Base-by-base conservation (phyloP, 2,888 invertebrate species). In the Heliconius erato region DNA sequence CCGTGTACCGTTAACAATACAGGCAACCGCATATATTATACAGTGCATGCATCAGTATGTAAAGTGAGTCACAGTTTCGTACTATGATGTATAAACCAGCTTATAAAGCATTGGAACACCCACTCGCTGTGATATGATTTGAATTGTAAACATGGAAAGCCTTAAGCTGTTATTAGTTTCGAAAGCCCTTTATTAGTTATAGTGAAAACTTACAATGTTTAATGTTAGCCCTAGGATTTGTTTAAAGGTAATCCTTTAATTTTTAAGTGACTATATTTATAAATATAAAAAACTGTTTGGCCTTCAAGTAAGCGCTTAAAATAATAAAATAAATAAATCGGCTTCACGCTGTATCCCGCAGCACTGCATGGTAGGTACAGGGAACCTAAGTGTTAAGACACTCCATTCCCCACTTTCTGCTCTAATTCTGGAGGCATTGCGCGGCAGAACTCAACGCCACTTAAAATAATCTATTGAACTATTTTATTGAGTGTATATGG, bases 11-110 rank as follows among this genome's bases (percentile, higher is more conserved):
- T 79, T 80, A 71, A 82, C 74, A 82, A 79, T 79, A 74, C 63
- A 82, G 69, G 80, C 79, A 80, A 63, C 67, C 40, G 40, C 40
- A 40, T 40, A 40, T 80, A 40, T 54, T 54, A 82, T 68, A 82
- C 49, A 79, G 72, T 63, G 76, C 82, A 80, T 74, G 32, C 49
- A 82, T 80, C 28, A 74, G 74, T 84, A 82, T 84, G 84, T 84
- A 80, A 84, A 84, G 82, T 84, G 84, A 84, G 79, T 82, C 84
- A 80, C 80, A 78, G 74, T 82, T 82, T 80, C 84, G 79, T 76
- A 49, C 80, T 69, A 79, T 80, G 82, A 68, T 69, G 79, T 79
- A 82, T 84, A 74, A 79, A 67, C 40, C 84, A 82, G 68, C 28
- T 74, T 79, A 79, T 76, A 71, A 67, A 68, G 65, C 67, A 71